A percentile compares a stretch with the other conserved stretches of the same genome.
Evolutionary conservation across 92 coral and sea anemone species (phyloP).

Genomic region (Palythoa heliodiscus): DNA sequence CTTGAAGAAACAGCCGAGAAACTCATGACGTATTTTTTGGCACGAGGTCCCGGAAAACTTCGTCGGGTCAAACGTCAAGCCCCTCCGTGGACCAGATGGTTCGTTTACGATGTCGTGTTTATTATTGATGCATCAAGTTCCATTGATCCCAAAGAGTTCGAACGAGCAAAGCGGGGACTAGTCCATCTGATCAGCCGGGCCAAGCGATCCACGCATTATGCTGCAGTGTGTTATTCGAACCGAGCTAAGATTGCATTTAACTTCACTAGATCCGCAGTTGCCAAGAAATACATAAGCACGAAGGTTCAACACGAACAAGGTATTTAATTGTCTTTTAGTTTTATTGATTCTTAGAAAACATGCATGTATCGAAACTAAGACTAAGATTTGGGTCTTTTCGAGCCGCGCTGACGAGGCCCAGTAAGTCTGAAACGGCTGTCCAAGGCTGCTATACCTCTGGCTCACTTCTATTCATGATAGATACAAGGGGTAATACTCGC

Average conservation of each 20-base stretch:
- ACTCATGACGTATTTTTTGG: slow-evolving; percentile 32
- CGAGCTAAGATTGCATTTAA: slow-evolving; percentile 29
- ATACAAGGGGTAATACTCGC: no score
- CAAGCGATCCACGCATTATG: slow-evolving; percentile 21
- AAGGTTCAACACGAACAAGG: slow-evolving; percentile 32
- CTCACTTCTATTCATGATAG: no score
- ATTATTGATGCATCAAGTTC: slow-evolving; percentile 36
- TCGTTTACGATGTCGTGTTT: slow-evolving; percentile 32
- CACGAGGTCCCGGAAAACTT: slow-evolving; percentile 33
- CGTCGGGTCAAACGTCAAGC: slow-evolving; percentile 26
- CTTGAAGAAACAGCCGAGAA: slow-evolving; percentile 36
- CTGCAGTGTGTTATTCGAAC: slow-evolving; percentile 18
- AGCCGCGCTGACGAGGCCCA: no score
- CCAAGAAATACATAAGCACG: slow-evolving; percentile 4
- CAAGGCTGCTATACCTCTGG: no score
- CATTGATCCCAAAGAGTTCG: slow-evolving; percentile 24
- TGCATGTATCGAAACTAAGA: neutral
- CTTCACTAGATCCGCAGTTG: slow-evolving; percentile 10
- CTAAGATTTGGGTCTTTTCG: neutral
- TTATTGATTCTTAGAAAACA: no score
- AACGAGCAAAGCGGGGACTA: slow-evolving; percentile 23
- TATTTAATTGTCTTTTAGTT: neutral
- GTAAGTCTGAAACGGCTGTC: no score
- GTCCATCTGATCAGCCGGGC: slow-evolving; percentile 21
- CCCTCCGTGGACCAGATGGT: slow-evolving; percentile 16